Conservation (phyloP, 2,888 invertebrate genomes). For the Drosophila cracens region DNA sequence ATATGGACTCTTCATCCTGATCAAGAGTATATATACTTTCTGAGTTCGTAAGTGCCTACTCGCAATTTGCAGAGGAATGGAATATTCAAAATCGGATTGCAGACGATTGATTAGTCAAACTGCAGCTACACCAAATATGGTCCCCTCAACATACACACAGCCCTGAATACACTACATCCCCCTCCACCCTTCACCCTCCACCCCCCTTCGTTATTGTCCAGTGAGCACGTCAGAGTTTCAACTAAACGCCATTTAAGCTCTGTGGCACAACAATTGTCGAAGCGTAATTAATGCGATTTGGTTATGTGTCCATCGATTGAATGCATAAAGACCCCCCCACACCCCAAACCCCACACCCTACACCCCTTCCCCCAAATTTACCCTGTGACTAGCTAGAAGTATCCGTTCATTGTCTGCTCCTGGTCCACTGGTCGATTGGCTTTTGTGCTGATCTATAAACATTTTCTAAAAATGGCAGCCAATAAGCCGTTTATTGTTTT, state of each 20-base stretch:
- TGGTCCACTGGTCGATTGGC: constrained; percentile 55
- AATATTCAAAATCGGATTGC: background rate
- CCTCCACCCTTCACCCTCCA: background rate
- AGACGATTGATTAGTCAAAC: background rate
- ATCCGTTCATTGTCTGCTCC: constrained; percentile 17
- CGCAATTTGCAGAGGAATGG: background rate
- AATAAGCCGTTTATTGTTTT: constrained; percentile 41
- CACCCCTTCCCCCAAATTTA: background rate
- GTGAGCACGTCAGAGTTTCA: constrained; percentile 25
- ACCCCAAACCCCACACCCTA: background rate
- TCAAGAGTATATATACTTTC: background rate
- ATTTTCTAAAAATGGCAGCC: constrained; percentile 45
- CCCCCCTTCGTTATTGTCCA: background rate
- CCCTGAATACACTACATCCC: background rate
- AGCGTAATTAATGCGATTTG: constrained; percentile 80
- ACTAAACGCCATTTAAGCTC: constrained; percentile 60
- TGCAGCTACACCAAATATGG: background rate
- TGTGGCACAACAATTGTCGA: constrained; percentile 79
- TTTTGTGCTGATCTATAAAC: constrained; percentile 44
- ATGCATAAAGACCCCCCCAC: constrained; percentile 1
- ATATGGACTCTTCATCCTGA: background rate
- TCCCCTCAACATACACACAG: background rate
- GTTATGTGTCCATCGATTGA: constrained; percentile 72
- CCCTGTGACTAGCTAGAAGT: background rate
- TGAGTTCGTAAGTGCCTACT: background rate